Conservation (phyloP, 2,888 invertebrate genomes). For the Linnaemya tessellans region DNA sequence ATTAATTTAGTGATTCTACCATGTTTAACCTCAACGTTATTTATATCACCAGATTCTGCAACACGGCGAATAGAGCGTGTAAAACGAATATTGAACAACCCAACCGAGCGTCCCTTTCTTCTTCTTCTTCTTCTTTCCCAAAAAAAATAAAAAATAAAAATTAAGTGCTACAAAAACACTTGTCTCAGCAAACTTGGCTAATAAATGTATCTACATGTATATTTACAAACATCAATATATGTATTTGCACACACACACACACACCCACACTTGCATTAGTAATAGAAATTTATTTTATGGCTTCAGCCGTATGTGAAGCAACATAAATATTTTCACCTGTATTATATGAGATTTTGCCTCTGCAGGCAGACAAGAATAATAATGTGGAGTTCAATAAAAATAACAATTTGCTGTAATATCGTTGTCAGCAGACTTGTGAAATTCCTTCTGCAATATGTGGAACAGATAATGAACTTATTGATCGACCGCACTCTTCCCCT, state of each 20-base stretch:
- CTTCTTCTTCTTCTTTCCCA: too few species aligned
- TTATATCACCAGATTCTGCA: slow-evolving; percentile 22
- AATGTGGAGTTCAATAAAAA: neutral
- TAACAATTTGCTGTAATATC: neutral
- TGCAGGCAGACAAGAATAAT: neutral
- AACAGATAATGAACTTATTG: neutral
- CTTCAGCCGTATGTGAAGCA: neutral
- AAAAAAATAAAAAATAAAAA: slow-evolving; percentile 14
- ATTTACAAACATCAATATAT: slow-evolving; percentile 27
- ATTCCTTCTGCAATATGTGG: neutral
- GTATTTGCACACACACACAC: neutral
- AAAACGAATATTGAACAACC: neutral
- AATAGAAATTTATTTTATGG: neutral
- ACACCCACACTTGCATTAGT: neutral
- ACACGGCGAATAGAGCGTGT: neutral
- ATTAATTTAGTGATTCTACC: slow-evolving; percentile 32
- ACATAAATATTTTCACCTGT: slow-evolving; percentile 3
- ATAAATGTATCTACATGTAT: slow-evolving; percentile 12
- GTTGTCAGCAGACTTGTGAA: neutral
- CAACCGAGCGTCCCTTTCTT: neutral
- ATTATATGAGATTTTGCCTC: neutral
- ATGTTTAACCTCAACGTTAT: slow-evolving; percentile 29
- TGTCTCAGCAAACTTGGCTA: slow-evolving; percentile 61
- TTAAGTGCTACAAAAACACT: slow-evolving; percentile 56
- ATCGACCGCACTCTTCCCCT: slow-evolving; percentile 5